Conservation (phyloP, 2,113 vertebrate genomes). For the Oncorhynchus clarkii region DNA sequence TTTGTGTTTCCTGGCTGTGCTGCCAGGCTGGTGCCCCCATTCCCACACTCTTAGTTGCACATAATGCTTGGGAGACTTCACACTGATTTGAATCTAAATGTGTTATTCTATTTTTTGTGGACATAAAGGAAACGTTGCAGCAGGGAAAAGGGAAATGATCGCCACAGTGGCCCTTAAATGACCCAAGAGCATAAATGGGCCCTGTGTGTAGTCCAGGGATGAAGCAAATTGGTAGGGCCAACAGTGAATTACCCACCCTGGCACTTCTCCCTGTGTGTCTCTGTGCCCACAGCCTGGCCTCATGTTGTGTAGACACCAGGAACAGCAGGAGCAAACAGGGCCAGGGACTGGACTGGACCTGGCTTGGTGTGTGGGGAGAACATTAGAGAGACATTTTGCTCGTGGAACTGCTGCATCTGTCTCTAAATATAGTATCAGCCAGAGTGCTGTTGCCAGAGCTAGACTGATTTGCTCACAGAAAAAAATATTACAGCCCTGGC, state of each 20-base stretch:
- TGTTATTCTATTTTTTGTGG: conserved; percentile 13
- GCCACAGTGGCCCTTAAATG: conserved; percentile 21
- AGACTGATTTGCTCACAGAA: conserved; percentile 57
- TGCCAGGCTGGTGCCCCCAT: not conserved
- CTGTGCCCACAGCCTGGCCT: not conserved
- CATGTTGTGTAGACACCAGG: conserved; percentile 12
- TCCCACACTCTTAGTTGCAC: not conserved
- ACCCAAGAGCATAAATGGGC: conserved; percentile 40
- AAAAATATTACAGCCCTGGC: conserved; percentile 58
- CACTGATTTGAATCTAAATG: conserved; percentile 7
- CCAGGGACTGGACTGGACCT: not conserved
- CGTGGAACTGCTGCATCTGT: conserved; percentile 33
- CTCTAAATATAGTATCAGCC: conserved; percentile 64
- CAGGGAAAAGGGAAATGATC: conserved; percentile 13
- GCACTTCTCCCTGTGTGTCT: not conserved
- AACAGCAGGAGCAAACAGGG: conserved; percentile 45
- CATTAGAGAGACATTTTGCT: conserved; percentile 54
- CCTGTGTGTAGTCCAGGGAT: not conserved
- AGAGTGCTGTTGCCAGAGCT: conserved; percentile 40
- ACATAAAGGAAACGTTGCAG: conserved; percentile 26
- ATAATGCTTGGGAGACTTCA: conserved; percentile 1
- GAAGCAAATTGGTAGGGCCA: not conserved
- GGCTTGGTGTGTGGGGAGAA: conserved; percentile 33
- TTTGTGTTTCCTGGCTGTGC: conserved; percentile 5
- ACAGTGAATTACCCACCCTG: not conserved